Base-by-base conservation (phyloP, 2,888 invertebrate genomes). In the Ophion ventricosus region DNA sequence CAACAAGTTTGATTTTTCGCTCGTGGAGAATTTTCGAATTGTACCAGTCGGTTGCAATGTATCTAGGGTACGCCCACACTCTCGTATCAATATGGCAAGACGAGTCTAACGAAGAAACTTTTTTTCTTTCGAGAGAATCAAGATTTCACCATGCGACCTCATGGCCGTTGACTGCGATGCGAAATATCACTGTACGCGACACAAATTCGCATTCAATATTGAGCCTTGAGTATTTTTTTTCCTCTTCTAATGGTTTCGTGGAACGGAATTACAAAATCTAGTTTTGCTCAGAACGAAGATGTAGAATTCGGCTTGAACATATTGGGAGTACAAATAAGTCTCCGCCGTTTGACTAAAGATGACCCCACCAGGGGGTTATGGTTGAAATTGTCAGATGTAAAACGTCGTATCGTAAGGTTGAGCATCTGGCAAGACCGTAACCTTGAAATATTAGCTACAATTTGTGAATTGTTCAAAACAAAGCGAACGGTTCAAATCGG, bases 51-150 rank as follows among this genome's bases (percentile, higher is more conserved):
- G 77, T 67, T 59, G 67, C 78, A 64, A 86, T 87, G 86, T 84
- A 88, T 88, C 83, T 86, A 63, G 87, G 88, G 54, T 84, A 88
- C 88, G 69, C 88, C 88, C 79, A 88, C 88, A 81, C 69, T 67
- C 40, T 35, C 40, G 80, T 70, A 67, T 78, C 57, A 63, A 87
- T 86, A 87, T 85, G 87, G 85, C 57, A 83, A 87, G 81, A 87
- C 85, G 69, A 79, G 40, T 72, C 69, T 78, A 78, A 74, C 40
- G 54, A 25, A 57, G 64, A 80, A n/a, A 67, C n/a, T 66, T 54
- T 61, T 59, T 69, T 72, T 72, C 26, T 72, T 80, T 80, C 63
- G 66, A 56, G 77, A 29, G 76, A 72, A 66, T 2, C 64, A 23
- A 81, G 80, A 85, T 85, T 84, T 84, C 84, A 76, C 82, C 73